Evolutionary conservation across 1,140 invertebrate genomes (phyloP).

Genomic region (Calosoma granatense): DNA sequence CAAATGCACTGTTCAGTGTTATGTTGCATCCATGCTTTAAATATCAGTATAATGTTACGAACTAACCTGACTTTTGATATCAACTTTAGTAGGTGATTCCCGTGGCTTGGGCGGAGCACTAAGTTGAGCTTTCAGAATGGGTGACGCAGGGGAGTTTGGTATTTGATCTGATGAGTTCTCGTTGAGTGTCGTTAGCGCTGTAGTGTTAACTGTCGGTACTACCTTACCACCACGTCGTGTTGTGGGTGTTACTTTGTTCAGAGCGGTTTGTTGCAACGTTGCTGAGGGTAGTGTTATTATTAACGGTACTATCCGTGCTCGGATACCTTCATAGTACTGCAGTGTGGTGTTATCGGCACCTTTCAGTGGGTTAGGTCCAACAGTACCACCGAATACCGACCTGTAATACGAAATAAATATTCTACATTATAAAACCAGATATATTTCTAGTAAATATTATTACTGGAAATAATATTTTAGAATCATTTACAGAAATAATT

Average conservation of each 20-base stretch:
- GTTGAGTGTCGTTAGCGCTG: slow-evolving; percentile 31
- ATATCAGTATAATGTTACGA: slow-evolving; percentile 31
- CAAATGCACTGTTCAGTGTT: no score
- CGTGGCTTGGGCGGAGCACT: slow-evolving; percentile 54
- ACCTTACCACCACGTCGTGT: slow-evolving; percentile 36
- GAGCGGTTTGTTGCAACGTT: slow-evolving; percentile 18
- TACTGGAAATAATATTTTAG: no score
- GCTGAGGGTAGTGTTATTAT: slow-evolving; percentile 29
- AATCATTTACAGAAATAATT: no score
- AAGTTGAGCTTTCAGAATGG: slow-evolving; percentile 68
- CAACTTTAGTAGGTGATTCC: slow-evolving; percentile 37
- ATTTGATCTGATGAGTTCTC: slow-evolving; percentile 28
- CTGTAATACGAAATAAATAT: slow-evolving; percentile 39
- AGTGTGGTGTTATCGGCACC: slow-evolving; percentile 36
- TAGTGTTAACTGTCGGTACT: slow-evolving; percentile 35
- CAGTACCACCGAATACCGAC: slow-evolving; percentile 63
- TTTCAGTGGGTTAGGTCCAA: slow-evolving; percentile 65
- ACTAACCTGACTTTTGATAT: slow-evolving; percentile 47
- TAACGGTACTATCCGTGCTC: slow-evolving; percentile 49
- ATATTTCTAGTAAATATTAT: no score
- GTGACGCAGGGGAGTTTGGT: slow-evolving; percentile 42
- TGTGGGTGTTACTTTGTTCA: slow-evolving; percentile 29
- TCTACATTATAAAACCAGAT: slow-evolving; percentile 10
- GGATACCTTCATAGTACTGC: slow-evolving; percentile 65
- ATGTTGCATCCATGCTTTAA: no score